Evolutionary conservation across 2,888 invertebrate genomes (phyloP).

Genomic region (Parascotia fuliginaria): DNA sequence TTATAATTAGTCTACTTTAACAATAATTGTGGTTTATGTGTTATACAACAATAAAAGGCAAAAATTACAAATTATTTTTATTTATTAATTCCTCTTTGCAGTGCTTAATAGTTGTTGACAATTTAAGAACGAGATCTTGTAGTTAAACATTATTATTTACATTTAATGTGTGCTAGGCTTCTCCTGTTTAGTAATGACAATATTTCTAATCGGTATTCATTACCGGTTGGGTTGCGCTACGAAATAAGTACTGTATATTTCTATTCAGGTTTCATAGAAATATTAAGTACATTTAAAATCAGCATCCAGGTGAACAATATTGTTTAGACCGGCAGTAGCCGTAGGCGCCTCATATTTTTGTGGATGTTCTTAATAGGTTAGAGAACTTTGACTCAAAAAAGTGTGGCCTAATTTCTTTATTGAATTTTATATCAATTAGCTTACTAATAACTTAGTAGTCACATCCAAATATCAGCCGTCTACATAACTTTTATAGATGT

Average conservation of each 20-base stretch:
- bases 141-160: conserved; percentile 64
- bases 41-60: conserved; percentile 43
- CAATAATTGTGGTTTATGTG: neutral
- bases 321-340: neutral
- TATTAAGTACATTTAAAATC: conserved; percentile 53
- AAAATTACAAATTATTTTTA: conserved; percentile 60
- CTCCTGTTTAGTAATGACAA: conserved; percentile 63
- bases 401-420: too few relatives aligned
- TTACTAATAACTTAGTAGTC: too few relatives aligned
- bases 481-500: too few relatives aligned
- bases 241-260: conserved; percentile 29
- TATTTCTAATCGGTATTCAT: conserved; percentile 54
- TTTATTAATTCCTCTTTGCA: conserved; percentile 74
- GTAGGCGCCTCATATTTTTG: neutral
- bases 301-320: conserved; percentile 29
- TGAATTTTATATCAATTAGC: too few relatives aligned
- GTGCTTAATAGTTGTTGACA: conserved; percentile 75
- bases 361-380: too few relatives aligned
- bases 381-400: too few relatives aligned
- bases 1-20: neutral
- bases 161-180: conserved; percentile 53
- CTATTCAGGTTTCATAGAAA: conserved; percentile 31
- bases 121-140: conserved; percentile 74
- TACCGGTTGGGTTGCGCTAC: conserved; percentile 36
- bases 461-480: too few relatives aligned